Evolutionary conservation across 2,797 vertebrate species (phyloP), one percentile per base, ranked within the genome.

Genomic region (Ptychadena robeensis): DNA sequence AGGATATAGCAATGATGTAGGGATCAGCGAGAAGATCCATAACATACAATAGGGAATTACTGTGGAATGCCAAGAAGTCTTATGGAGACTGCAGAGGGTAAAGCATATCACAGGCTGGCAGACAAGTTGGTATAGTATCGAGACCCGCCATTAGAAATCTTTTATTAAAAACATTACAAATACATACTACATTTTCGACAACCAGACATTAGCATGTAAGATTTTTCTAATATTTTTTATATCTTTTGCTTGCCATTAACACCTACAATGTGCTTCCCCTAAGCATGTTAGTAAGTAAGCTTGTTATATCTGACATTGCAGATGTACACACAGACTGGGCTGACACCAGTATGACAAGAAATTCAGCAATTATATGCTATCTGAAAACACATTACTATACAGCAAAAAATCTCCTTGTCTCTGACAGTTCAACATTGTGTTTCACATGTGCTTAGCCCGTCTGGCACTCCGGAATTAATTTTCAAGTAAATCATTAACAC

Each of bases 261-360:
- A 63, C 67, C 30, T 64, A 15, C n/a, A 18, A 11, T 18, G 6
- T 32, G 25, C 27, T 32, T 64, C 53, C 31, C 34, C 40, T n/a
- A 38, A 65, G 28, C 70, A n/a, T 70, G n/a, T 79, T 28, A 68
- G 38, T 79, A 65, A 31, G 48, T 22, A 30, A 68, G 40, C 65
- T 11, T 68, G 30, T n/a, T 72, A 48, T 65, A 14, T 65, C 28
- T 27, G 44, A 30, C 53, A 81, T 81, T 59, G 31, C 79, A 81
- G 69, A 81, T 73, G 78, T 37, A 71, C 68, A 63, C 28, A 66
- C 57, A 72, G 79, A 81, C 48, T 81, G 59, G 40, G 69, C 22
- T 66, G 69, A 66, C 69, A 81, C 59, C 37, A 25, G 37, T 22
- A 10, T 53, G 37, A 64, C 37, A 65, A 65, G 25, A 31, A 37